Evolutionary conservation across 1,140 invertebrate genomes (phyloP).

Genomic region (Meloidogyne exigua): DNA sequence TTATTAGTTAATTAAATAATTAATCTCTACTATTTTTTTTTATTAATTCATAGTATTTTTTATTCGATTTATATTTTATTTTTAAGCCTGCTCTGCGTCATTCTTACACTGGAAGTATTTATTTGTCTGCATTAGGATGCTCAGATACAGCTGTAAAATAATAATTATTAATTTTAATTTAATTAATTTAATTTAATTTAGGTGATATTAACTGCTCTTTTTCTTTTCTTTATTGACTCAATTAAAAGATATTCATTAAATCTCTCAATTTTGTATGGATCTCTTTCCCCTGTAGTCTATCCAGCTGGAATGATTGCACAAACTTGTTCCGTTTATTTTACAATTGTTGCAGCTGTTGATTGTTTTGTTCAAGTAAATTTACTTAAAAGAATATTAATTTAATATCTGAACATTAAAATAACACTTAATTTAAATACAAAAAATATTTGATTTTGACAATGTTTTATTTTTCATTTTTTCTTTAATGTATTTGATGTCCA

Average conservation of each 20-base stretch:
- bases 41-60: too few relatives aligned
- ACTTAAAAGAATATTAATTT: too few relatives aligned
- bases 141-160: slow-evolving; percentile 56
- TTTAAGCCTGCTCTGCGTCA: slow-evolving; percentile 4
- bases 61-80: too few relatives aligned
- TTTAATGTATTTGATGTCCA: too few relatives aligned
- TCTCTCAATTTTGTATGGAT: slow-evolving; percentile 48
- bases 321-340: slow-evolving; percentile 63
- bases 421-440: too few relatives aligned
- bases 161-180: slow-evolving; percentile 7
- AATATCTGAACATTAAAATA: too few relatives aligned
- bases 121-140: slow-evolving; percentile 56
- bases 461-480: too few relatives aligned
- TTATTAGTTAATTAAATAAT: neutral
- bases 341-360: slow-evolving; percentile 56
- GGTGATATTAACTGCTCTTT: slow-evolving; percentile 51
- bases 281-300: slow-evolving; percentile 55
- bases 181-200: neutral
- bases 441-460: too few relatives aligned
- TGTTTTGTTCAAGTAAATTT: slow-evolving; percentile 59
- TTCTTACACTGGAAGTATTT: slow-evolving; percentile 51
- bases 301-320: slow-evolving; percentile 61
- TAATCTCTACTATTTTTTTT: too few relatives aligned
- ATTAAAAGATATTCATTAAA: slow-evolving; percentile 56
- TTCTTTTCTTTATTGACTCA: slow-evolving; percentile 58